phyloP scores from a whole-genome alignment of 2,797 vertebrate genomes.

The Psittacula derbiana region DNA sequence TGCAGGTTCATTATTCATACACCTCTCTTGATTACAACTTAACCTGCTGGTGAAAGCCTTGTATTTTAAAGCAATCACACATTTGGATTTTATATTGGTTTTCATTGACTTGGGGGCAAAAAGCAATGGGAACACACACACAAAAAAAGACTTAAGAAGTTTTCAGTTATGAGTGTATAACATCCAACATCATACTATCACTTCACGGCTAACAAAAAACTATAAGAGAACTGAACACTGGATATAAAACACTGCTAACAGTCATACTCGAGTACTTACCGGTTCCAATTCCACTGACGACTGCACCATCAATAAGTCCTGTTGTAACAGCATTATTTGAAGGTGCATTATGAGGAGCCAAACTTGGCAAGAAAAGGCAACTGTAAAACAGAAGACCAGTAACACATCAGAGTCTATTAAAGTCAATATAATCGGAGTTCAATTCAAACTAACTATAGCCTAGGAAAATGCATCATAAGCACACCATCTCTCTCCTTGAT shows the following conservation, averaged over 20 bases:
- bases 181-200: fast-evolving
- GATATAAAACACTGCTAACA: background rate
- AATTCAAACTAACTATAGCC: background rate
- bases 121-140: background rate
- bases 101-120: background rate
- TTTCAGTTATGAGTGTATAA: background rate
- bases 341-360: constrained; percentile 94
- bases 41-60: background rate
- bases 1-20: background rate
- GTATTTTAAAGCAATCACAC: background rate
- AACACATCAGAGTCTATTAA: background rate
- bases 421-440: background rate
- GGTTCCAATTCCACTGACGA: constrained; percentile 92
- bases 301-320: constrained; percentile 88
- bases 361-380: constrained; percentile 93
- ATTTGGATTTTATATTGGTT: background rate
- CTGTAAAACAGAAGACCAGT: constrained; percentile 70
- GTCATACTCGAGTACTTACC: constrained; percentile 75
- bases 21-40: background rate
- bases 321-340: constrained; percentile 89
- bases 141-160: background rate
- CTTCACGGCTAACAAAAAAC: background rate
- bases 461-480: background rate
- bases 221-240: background rate
- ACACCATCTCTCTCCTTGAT: background rate